phyloP scores from a whole-genome alignment of 2,888 invertebrate genomes.

The Itoplectis maculator region DNA sequence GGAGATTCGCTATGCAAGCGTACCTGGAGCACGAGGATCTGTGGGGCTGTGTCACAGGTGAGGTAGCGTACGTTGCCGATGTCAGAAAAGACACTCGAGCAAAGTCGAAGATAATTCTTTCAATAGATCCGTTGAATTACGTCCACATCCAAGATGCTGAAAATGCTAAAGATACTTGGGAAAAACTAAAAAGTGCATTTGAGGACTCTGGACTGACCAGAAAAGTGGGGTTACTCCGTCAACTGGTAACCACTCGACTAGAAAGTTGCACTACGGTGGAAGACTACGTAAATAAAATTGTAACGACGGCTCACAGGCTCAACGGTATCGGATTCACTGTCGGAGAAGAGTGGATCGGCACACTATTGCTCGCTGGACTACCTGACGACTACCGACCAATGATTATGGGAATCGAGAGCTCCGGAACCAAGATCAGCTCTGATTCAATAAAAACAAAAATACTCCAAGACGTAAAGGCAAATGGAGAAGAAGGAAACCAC shows the following conservation, averaged over 20 bases:
- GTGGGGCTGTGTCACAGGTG: slow-evolving; percentile 52
- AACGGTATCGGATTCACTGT: slow-evolving; percentile 72
- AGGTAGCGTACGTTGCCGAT: slow-evolving; percentile 5
- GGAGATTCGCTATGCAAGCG: slow-evolving; percentile 49
- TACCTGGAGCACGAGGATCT: slow-evolving; percentile 49
- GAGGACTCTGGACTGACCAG: slow-evolving; percentile 72
- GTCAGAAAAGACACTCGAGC: slow-evolving; percentile 52
- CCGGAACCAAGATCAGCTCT: slow-evolving; percentile 70
- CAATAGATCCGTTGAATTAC: slow-evolving; percentile 68
- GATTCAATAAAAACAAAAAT: slow-evolving; percentile 76
- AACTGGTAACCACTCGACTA: slow-evolving; percentile 71
- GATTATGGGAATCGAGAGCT: slow-evolving; percentile 75
- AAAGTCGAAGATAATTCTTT: slow-evolving; percentile 68
- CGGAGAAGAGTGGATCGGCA: slow-evolving; percentile 75
- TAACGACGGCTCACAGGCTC: slow-evolving; percentile 75
- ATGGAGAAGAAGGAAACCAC: background rate
- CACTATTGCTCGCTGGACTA: slow-evolving; percentile 75
- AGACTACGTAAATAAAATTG: slow-evolving; percentile 75
- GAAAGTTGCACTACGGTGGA: slow-evolving; percentile 73
- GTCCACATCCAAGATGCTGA: slow-evolving; percentile 65
- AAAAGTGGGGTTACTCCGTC: slow-evolving; percentile 72
- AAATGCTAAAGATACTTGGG: slow-evolving; percentile 71
- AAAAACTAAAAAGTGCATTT: slow-evolving; percentile 71
- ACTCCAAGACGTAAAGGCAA: slow-evolving; percentile 65
- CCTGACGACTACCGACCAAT: slow-evolving; percentile 75